These are phyloP conservation scores for Plodia interpunctella DNA, from an alignment of 1,140 invertebrate species.

Conservation along the genomic window DNA sequence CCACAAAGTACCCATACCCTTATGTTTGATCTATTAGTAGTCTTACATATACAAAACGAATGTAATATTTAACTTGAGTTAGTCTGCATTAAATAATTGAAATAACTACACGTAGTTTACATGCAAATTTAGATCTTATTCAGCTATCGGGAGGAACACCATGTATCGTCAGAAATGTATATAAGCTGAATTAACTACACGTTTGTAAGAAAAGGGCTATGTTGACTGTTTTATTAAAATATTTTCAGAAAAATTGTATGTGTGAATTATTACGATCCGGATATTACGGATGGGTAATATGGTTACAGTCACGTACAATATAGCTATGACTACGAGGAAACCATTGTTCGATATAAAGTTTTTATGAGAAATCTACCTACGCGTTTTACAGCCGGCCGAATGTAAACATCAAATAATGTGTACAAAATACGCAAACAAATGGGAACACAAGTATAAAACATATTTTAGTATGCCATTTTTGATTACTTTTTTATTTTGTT, in stretches of 20 bases:
- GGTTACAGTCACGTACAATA: neutral
- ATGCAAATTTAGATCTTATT: too few species aligned
- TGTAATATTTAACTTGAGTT: too few species aligned
- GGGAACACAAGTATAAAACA: neutral
- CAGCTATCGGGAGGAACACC: too few species aligned
- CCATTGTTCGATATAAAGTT: neutral
- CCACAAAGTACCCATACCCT: too few species aligned
- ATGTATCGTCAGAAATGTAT: too few species aligned
- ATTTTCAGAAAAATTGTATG: neutral
- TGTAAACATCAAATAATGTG: conserved; percentile 4
- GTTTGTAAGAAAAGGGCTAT: neutral
- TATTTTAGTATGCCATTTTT: neutral
- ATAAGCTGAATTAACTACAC: neutral
- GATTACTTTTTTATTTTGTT: too few species aligned
- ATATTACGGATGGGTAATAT: neutral
- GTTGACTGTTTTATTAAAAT: conserved; percentile 3
- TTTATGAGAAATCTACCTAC: neutral
- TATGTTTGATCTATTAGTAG: too few species aligned
- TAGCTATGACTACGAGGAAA: too few species aligned
- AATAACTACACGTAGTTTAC: too few species aligned
- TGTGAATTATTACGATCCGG: neutral
- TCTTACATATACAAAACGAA: too few species aligned
- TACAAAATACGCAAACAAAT: neutral
- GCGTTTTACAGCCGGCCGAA: neutral
- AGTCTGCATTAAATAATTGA: too few species aligned